Percentiles rank a stretch among this genome's conserved stretches.
phyloP scores from a whole-genome alignment of 2,113 vertebrate species.

The Prunella himalayana region DNA sequence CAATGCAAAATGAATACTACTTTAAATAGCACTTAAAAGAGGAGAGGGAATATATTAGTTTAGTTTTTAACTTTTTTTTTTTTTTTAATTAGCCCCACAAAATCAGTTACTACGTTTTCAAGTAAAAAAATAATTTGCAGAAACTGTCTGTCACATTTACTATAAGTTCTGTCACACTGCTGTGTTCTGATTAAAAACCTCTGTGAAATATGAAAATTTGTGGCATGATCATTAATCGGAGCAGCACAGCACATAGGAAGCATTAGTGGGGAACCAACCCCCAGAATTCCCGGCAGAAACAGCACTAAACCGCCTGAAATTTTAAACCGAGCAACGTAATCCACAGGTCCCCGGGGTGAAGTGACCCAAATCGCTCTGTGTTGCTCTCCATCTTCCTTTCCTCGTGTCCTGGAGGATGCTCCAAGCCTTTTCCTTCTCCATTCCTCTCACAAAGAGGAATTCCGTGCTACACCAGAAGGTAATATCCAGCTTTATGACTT shows the following conservation, averaged over 20 bases:
- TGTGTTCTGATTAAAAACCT: constrained; percentile 60
- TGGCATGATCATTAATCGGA: not conserved
- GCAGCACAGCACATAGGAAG: not conserved
- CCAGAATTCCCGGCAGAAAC: not conserved
- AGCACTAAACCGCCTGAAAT: not conserved
- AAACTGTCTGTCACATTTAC: not conserved
- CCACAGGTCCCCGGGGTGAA: not conserved
- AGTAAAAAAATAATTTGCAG: not conserved
- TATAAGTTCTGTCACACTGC: constrained; percentile 4
- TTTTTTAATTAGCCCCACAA: not conserved
- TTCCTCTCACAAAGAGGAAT: not conserved
- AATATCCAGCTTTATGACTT: not conserved
- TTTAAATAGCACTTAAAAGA: not conserved
- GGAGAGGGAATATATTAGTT: not conserved
- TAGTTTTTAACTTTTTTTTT: not conserved
- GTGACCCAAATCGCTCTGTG: not conserved
- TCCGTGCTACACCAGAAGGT: not conserved
- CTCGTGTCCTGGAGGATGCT: not conserved
- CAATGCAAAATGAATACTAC: not conserved
- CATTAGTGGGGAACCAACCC: not conserved
- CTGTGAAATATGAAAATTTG: not conserved
- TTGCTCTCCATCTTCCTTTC: not conserved
- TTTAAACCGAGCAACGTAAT: not conserved
- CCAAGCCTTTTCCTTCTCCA: not conserved
- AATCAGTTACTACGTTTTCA: not conserved